phyloP scores from a whole-genome alignment of 2,888 invertebrate species.

The Dastarcus helophoroides region DNA sequence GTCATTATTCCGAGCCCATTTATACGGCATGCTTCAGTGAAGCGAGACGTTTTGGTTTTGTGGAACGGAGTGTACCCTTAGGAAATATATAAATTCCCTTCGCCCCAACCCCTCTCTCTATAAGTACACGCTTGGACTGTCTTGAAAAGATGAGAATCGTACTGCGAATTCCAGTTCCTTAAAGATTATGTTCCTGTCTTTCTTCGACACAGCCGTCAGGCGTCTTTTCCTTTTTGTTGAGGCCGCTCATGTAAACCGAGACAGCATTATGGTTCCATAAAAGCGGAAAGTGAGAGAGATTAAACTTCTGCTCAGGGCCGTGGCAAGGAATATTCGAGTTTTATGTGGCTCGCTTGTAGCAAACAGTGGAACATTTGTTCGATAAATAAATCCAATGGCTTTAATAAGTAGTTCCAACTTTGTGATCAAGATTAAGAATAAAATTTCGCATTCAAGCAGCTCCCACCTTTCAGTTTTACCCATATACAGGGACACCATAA shows the following conservation, averaged over 20 bases:
- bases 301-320: constrained; percentile 13
- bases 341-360: no score
- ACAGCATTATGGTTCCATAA: constrained; percentile 24
- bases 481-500: no score
- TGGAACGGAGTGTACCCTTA: constrained; percentile 32
- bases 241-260: constrained; percentile 24
- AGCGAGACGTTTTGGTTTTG: constrained; percentile 30
- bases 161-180: constrained; percentile 37
- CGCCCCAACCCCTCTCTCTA: constrained; percentile 19
- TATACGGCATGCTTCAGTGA: constrained; percentile 25
- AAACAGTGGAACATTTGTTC: no score
- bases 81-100: constrained; percentile 33
- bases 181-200: constrained; percentile 31
- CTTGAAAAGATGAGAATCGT: constrained; percentile 37
- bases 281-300: constrained; percentile 29
- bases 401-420: no score
- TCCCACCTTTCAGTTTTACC: no score
- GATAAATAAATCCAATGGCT: no score
- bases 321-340: neutral
- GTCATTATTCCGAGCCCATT: constrained; percentile 31
- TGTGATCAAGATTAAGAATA: no score
- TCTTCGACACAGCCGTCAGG: constrained; percentile 17
- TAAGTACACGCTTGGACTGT: constrained; percentile 36
- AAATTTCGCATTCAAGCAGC: no score
- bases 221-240: constrained; percentile 13